Base-by-base conservation (phyloP, 2,888 invertebrate species). In the Mesochorus sp. region DNA sequence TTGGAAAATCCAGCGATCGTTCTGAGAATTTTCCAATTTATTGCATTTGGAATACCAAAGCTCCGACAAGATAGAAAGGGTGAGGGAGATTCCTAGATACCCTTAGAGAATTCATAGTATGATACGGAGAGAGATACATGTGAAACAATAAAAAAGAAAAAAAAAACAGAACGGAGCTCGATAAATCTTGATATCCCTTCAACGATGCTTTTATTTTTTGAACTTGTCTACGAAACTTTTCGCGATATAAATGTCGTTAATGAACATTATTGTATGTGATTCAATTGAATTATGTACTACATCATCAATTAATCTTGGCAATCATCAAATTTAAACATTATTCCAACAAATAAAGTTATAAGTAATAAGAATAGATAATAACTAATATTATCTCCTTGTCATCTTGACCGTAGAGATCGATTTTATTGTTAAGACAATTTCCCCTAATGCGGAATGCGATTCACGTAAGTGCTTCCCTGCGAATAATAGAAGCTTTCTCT, bases 1-100 rank as follows among this genome's bases (percentile, higher is more conserved):
- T 37, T 4, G 34, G 49, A 34, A 47, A 51, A 44, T 47, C 57
- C 49, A 6, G 49, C 39, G 55, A 70, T 70, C 70, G 57, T 57
- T 34, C 70, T 42, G 57, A 59, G 64, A 64, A 24, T 59, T 49
- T 51, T 24, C 57, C 59, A 59, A 76, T 71, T 76, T 70, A 71
- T 71, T 76, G 57, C 71, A 61, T 76, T 61, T 53, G 26, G 44
- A 64, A 73, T 53, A 26, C 51, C 66, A 21, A 31, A 76, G 64
- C 44, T 47, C 51, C n/a, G 19, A 55, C 21, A 14, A 37, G 37
- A 2, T 37, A 37, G 37, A 37, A 24, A 44, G 17, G 42, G 39
- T 53, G 31, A 31, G 14, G n/a, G 42, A 57, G n/a, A n/a, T 51
- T 49, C 31, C 39, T 17, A 26, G 57, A 47, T 57, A 57, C 59